Evolutionary conservation across 2,888 invertebrate species (phyloP), one percentile per base, ranked within the genome.

Genomic region (Hipparchia sbordonii): DNA sequence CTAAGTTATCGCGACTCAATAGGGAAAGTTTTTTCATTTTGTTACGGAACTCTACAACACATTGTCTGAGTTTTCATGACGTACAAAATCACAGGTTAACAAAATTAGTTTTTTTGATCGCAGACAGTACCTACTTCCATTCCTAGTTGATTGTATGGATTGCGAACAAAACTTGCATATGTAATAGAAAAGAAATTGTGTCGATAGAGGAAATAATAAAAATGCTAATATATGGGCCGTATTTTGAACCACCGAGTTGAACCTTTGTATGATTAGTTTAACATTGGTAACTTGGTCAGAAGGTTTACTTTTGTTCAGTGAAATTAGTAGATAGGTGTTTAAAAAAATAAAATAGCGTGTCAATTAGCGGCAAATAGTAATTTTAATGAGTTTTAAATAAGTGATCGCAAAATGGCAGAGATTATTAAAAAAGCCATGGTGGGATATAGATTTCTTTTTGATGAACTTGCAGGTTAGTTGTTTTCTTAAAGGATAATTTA

Each of bases 391-490:
- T 45, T 62, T n/a, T 12, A 45, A 45, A 61, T 61, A 46, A 39
- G 46, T 61, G 39, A 6, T 62, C 3, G 2, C 23, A 12, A 33
- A 2, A 33, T 94, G 93, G 87, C 91, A 6, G 80, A 82, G 1
- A 77, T 94, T 59, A 76, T 94, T 13, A 82, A 79, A 70, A 87
- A 85, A 72, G 67, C 82, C 0, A 87, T 85, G 81, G 70, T 85
- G 4, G 86, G 82, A 52, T 94, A 92, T 67, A 72, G 82, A 13
- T 74, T 81, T 7, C 0, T 93, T 0, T 92, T 91, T 76, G 85
- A 90, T 1, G 90, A 92, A 54, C 74, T 87, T 68, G 74, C 89
- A 60, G 93, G 93, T 93, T 52, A 6, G 9, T 12, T 52, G 33
- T 6, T 45, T 10, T 39, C 39, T 39, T 39, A 39, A 39, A 39